Base-by-base conservation (phyloP, 2,113 vertebrate species). In the Aphelocoma coerulescens region DNA sequence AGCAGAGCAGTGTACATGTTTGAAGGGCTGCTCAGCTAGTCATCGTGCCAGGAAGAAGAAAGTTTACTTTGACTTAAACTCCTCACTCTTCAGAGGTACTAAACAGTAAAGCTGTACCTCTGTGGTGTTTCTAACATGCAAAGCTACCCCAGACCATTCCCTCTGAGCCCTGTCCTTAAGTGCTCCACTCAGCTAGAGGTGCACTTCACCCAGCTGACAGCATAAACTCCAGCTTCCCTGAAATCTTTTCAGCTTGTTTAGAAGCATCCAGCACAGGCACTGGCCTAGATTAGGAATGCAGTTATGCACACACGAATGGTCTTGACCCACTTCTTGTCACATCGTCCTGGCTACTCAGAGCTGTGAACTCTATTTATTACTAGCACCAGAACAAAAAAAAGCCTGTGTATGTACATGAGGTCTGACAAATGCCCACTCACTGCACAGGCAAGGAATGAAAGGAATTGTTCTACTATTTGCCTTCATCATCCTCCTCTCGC, bases 381-480 rank as follows among this genome's bases (percentile, higher is more conserved):
- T 94, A 93, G 91, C 79, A 89, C 13, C 39, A 77, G 39, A 84
- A 97, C 85, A 95, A 95, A 91, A 89, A 94, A 93, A 91, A 85
- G 75, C 68, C 37, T 66, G 77, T 83, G 67, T 89, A 68, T 76
- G 67, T 62, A 87, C 65, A 75, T 35, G 51, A 83, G 44, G 67
- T 66, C 88, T 85, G 27, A 85, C 63, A 89, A 96, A 91, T 89
- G 71, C 69, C 84, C 86, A 85, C 89, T 95, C 86, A 78, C 39
- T 94, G 75, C 48, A 85, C 88, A 94, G 43, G 52, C 76, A 62
- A 77, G 54, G 54, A 93, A 86, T 37, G 48, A 71, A 85, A 94
- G 91, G 76, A 90, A 93, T 68, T 48, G 8, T 43, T 87, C 87
- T 78, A 13, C 89, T 94, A 79, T 87, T 84, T 79, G 28, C 41